phyloP scores from a whole-genome alignment of 2,113 vertebrate genomes.

The Engraulis encrasicolus region DNA sequence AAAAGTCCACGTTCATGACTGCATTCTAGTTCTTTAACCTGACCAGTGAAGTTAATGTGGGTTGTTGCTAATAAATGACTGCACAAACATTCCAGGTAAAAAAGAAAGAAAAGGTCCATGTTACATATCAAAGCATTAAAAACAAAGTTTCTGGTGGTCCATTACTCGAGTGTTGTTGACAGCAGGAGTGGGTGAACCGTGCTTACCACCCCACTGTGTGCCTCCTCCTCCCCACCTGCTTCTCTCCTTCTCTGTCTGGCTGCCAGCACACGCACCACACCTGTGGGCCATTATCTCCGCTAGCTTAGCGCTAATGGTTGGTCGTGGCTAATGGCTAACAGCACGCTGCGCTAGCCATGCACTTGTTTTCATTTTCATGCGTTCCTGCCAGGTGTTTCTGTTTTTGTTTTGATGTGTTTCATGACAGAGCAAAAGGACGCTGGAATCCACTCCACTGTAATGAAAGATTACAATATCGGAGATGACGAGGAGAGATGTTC shows the following conservation, averaged over 20 bases:
- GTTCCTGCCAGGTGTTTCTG: slow-evolving; percentile 20
- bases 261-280: slow-evolving; percentile 31
- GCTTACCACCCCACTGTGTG: neutral
- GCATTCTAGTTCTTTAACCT: neutral
- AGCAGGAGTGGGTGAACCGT: slow-evolving; percentile 8
- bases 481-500: neutral
- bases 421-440: neutral
- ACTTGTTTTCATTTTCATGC: slow-evolving; percentile 19
- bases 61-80: neutral
- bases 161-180: slow-evolving; percentile 1
- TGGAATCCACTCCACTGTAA: neutral
- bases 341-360: slow-evolving; percentile 4
- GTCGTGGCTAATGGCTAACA: slow-evolving; percentile 39
- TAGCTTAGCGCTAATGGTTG: slow-evolving; percentile 43
- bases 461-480: neutral
- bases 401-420: neutral
- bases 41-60: neutral
- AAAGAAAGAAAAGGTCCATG: neutral
- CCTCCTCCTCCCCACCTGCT: neutral
- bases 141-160: neutral
- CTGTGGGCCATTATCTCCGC: slow-evolving; percentile 54
- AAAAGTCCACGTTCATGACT: neutral
- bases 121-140: neutral
- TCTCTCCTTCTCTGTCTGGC: slow-evolving; percentile 11
- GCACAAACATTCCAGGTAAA: neutral